phyloP scores from a whole-genome alignment of 64 coral and sea anemone genomes.

The Stylophora pistillata region DNA sequence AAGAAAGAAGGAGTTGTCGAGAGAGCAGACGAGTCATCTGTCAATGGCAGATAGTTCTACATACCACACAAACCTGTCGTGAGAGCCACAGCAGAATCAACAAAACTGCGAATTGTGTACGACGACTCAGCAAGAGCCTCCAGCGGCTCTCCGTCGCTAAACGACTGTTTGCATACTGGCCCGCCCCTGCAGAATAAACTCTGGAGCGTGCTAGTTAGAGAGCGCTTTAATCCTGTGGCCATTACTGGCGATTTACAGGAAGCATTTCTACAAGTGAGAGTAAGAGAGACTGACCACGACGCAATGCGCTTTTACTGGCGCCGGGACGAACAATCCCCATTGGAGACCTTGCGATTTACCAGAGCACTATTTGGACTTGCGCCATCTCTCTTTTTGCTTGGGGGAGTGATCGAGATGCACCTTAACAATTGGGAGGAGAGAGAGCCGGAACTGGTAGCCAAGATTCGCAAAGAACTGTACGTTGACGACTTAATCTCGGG shows the following conservation, averaged over 20 bases:
- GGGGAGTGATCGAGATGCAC: constrained; percentile 31
- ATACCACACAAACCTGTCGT: neutral
- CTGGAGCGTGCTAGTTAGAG: constrained; percentile 25
- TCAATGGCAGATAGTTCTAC: neutral
- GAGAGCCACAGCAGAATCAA: neutral
- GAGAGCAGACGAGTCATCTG: neutral
- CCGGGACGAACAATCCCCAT: neutral
- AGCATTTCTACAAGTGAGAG: neutral
- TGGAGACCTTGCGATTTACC: constrained; percentile 1
- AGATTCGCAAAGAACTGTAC: constrained; percentile 15
- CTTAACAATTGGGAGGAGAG: constrained; percentile 1
- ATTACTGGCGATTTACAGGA: neutral
- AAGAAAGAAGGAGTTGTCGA: constrained; percentile 3
- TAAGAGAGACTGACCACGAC: neutral
- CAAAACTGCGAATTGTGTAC: neutral
- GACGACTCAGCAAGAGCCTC: constrained; percentile 4
- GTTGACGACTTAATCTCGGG: constrained; percentile 29
- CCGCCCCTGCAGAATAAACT: neutral
- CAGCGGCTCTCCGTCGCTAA: neutral
- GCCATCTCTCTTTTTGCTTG: constrained; percentile 28
- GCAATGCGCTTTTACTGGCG: constrained; percentile 17
- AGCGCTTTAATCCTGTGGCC: neutral
- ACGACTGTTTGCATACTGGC: neutral
- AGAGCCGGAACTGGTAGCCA: constrained; percentile 1
- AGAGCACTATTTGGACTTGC: constrained; percentile 22